Evolutionary conservation across 2,113 vertebrate species (phyloP).

Genomic region (Hydrolagus affinis): DNA sequence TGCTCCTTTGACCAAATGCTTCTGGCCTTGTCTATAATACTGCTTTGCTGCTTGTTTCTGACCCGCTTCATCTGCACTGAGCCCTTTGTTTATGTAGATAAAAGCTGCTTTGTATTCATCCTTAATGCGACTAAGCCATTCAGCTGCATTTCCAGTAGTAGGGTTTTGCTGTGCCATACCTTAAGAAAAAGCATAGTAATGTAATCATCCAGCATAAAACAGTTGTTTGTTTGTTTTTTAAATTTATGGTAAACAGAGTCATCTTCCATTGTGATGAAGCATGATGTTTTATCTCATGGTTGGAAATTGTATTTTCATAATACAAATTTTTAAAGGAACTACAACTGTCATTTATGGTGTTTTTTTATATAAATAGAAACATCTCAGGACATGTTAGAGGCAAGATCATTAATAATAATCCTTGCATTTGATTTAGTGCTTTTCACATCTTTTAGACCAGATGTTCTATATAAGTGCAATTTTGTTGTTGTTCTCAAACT

Average conservation of each 20-base stretch:
- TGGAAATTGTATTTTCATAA: background rate
- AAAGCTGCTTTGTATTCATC: slow-evolving; percentile 82
- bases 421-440: too few species aligned
- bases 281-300: background rate
- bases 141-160: slow-evolving; percentile 47
- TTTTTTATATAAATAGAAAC: too few species aligned
- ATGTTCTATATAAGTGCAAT: too few species aligned
- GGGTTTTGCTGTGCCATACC: slow-evolving; percentile 62
- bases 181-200: slow-evolving; percentile 35
- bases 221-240: background rate
- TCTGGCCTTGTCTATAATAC: slow-evolving; percentile 70
- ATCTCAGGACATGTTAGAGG: too few species aligned
- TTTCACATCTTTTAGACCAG: too few species aligned
- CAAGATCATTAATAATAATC: too few species aligned
- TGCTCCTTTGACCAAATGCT: slow-evolving; percentile 71
- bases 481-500: too few species aligned
- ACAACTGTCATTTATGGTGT: too few species aligned
- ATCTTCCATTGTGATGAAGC: background rate
- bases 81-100: slow-evolving; percentile 72
- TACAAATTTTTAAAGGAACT: background rate
- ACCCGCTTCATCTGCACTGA: slow-evolving; percentile 74
- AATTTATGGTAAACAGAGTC: background rate
- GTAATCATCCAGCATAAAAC: background rate
- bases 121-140: slow-evolving; percentile 72
- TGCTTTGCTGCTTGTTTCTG: slow-evolving; percentile 65